phyloP scores from a whole-genome alignment of 2,888 invertebrate species.

The Cerceris rybyensis region DNA sequence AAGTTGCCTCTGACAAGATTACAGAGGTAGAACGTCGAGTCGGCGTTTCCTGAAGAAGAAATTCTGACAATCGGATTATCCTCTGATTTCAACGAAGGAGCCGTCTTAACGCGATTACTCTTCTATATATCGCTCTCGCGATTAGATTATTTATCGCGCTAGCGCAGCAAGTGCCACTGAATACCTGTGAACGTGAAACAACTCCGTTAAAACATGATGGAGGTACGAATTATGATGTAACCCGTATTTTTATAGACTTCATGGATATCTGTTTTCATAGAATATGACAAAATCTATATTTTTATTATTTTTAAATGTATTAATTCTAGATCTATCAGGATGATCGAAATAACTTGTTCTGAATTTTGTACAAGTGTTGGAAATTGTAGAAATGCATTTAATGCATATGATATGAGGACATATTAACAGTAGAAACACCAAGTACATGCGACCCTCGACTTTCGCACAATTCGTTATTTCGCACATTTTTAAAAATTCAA shows the following conservation, averaged over 20 bases:
- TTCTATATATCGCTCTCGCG: constrained; percentile 4
- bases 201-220: constrained; percentile 16
- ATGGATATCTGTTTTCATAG: neutral
- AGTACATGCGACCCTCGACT: no score
- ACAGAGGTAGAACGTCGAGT: constrained; percentile 15
- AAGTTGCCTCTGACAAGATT: neutral
- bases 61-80: constrained; percentile 23
- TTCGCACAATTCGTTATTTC: no score
- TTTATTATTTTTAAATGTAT: no score
- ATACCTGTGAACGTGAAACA: neutral
- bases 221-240: constrained; percentile 24
- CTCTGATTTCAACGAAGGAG: constrained; percentile 11
- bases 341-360: no score
- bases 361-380: no score
- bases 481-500: no score
- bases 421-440: no score
- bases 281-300: neutral
- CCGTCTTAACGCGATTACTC: constrained; percentile 14
- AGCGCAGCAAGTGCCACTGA: neutral
- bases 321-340: no score
- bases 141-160: constrained; percentile 47
- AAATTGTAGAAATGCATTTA: no score
- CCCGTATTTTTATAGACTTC: neutral
- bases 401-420: no score
- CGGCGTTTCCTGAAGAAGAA: constrained; percentile 17